phyloP scores from a whole-genome alignment of 2,113 vertebrate species.

The Nansenia antarctica region DNA sequence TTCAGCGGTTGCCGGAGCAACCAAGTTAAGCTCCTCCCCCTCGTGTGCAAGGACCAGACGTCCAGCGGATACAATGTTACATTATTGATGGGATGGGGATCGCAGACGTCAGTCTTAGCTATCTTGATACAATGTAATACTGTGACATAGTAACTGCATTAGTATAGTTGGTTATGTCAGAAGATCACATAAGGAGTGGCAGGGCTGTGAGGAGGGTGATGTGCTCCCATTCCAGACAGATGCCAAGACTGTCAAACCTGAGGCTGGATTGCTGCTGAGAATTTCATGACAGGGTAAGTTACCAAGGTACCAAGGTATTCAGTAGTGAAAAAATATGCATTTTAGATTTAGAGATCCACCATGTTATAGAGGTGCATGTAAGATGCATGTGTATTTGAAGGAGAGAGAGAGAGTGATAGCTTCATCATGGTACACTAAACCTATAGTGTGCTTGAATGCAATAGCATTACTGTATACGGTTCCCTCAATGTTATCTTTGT shows the following conservation, averaged over 20 bases:
- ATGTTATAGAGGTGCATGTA: too few relatives aligned
- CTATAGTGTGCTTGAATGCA: too few relatives aligned
- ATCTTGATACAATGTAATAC: constrained; percentile 23
- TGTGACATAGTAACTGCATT: background rate
- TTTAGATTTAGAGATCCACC: too few relatives aligned
- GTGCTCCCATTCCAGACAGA: background rate
- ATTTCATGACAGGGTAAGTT: background rate
- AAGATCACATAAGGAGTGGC: background rate
- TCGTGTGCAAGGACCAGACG: constrained; percentile 40
- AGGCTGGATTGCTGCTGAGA: background rate
- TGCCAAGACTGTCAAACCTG: background rate
- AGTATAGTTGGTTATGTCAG: background rate
- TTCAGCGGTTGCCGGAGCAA: constrained; percentile 36
- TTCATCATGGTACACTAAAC: too few relatives aligned
- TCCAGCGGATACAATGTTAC: constrained; percentile 28
- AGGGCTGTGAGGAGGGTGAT: background rate
- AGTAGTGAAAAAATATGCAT: too few relatives aligned
- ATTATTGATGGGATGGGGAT: constrained; percentile 61
- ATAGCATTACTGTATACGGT: too few relatives aligned
- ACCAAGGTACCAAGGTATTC: too few relatives aligned
- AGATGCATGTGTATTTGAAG: too few relatives aligned
- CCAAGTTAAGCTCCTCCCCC: constrained; percentile 43
- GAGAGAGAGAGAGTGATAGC: too few relatives aligned
- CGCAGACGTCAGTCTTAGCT: constrained; percentile 33
- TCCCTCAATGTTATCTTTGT: too few relatives aligned